These are phyloP conservation scores for Pseudanteris insignis DNA, from an alignment of 2,888 invertebrate genomes.

Conservation along the genomic window DNA sequence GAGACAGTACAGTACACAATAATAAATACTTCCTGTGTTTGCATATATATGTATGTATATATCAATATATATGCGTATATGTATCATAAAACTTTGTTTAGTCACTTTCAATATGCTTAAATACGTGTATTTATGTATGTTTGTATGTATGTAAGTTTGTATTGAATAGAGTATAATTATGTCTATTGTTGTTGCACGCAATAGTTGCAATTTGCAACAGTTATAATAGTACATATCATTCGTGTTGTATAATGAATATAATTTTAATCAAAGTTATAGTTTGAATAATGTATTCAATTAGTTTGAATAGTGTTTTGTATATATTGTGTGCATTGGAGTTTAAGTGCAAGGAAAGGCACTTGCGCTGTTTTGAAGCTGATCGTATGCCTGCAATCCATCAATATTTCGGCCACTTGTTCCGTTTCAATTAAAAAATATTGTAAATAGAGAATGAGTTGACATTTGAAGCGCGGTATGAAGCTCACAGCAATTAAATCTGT, in stretches of 20 bases:
- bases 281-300: no score
- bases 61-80: slow-evolving; percentile 31
- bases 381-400: slow-evolving; percentile 41
- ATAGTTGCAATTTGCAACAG: slow-evolving; percentile 60
- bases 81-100: slow-evolving; percentile 39
- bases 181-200: slow-evolving; percentile 60
- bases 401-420: slow-evolving; percentile 9
- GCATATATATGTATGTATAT: slow-evolving; percentile 51
- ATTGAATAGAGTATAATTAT: slow-evolving; percentile 53
- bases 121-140: slow-evolving; percentile 29
- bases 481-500: no score
- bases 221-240: slow-evolving; percentile 52
- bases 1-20: slow-evolving; percentile 64
- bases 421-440: slow-evolving; percentile 10
- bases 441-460: no score
- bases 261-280: no score
- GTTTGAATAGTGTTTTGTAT: slow-evolving; percentile 44
- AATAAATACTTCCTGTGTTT: slow-evolving; percentile 63
- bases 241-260: slow-evolving; percentile 15
- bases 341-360: slow-evolving; percentile 66
- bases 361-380: slow-evolving; percentile 57
- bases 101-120: slow-evolving; percentile 47
- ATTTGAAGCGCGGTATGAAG: no score
- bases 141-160: slow-evolving; percentile 45
- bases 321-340: slow-evolving; percentile 57